Base-by-base conservation (phyloP, 2,113 vertebrate genomes). In the Tetrax tetrax region DNA sequence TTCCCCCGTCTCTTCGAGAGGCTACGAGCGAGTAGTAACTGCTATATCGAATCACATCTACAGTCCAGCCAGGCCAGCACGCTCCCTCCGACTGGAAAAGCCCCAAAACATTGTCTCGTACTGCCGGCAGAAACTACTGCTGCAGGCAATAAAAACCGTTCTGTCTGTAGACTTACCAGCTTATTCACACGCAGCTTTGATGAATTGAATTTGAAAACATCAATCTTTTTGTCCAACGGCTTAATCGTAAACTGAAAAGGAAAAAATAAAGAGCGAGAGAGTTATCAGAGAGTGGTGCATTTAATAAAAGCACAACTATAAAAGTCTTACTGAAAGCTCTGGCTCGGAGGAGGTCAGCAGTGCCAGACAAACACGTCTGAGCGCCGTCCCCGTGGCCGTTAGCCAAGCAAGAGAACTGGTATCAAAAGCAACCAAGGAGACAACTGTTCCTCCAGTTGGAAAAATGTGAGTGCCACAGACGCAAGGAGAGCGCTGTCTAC, bases 151-250 rank as follows among this genome's bases (percentile, higher is more conserved):
- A 56, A 83, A 95, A 94, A 83, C 43, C 6, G 21, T 61, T 83
- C 85, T 48, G 75, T 59, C 79, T 82, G 50, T 81, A 59, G 50
- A 69, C 84, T 93, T 45, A 99, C 99, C 99, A 99, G 95, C 93
- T 99, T 99, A 96, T 99, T 99, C 91, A 99, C 99, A 93, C 99
- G 98, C 60, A 99, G 98, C 65, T 99, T 99, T 22, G 99, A 99
- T 50, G 99, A 99, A 97, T 99, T 99, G 98, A 99, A 99, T 97
- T 99, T 99, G 94, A 99, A 99, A 96, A 99, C 98, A 50, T 99
- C 99, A 17, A 98, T 98, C 97, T 99, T 99, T 98, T 99, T 99
- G 95, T 99, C 99, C 98, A 99, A 90, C 23, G 99, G 99, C 96
- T 99, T 99, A 96, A 99, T 99, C 20, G 99, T 99, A 95, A 99